A percentile compares a stretch with the other conserved stretches of the same genome.
These are phyloP conservation scores for Oreochromis aureus DNA, from an alignment of 2,113 vertebrate species.

Conservation along the genomic window DNA sequence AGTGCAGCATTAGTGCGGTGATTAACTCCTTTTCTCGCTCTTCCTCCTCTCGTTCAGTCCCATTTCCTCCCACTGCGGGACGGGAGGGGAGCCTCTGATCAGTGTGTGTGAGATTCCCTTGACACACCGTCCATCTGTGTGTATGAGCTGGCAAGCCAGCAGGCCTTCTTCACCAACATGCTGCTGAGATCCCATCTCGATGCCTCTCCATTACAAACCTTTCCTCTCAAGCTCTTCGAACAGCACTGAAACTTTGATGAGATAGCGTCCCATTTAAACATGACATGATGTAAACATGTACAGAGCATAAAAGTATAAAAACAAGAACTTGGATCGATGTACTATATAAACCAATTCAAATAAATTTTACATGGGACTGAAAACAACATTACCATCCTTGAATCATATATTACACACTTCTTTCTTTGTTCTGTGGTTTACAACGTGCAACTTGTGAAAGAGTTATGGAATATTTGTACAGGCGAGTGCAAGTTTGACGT, in stretches of 20 bases:
- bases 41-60: slow-evolving; percentile 72
- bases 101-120: slow-evolving; percentile 66
- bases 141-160: slow-evolving; percentile 52
- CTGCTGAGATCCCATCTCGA: slow-evolving; percentile 43
- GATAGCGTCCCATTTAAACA: slow-evolving; percentile 30
- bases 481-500: background rate
- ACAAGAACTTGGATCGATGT: slow-evolving; percentile 13
- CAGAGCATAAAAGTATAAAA: background rate
- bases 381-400: background rate
- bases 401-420: background rate
- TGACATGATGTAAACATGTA: slow-evolving; percentile 33
- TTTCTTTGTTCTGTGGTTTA: background rate
- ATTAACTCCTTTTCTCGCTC: slow-evolving; percentile 74
- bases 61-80: slow-evolving; percentile 70
- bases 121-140: slow-evolving; percentile 69
- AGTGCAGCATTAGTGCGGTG: slow-evolving; percentile 73
- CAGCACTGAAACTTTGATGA: slow-evolving; percentile 60
- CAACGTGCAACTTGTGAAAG: background rate
- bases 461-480: background rate
- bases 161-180: slow-evolving; percentile 52
- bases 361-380: slow-evolving; percentile 1
- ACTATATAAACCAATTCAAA: background rate
- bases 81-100: slow-evolving; percentile 59
- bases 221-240: slow-evolving; percentile 34
- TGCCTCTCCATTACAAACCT: slow-evolving; percentile 51